Percentiles rank a stretch among this genome's conserved stretches.
phyloP scores from a whole-genome alignment of 2,888 invertebrate species.

The Spisula subtruncata region DNA sequence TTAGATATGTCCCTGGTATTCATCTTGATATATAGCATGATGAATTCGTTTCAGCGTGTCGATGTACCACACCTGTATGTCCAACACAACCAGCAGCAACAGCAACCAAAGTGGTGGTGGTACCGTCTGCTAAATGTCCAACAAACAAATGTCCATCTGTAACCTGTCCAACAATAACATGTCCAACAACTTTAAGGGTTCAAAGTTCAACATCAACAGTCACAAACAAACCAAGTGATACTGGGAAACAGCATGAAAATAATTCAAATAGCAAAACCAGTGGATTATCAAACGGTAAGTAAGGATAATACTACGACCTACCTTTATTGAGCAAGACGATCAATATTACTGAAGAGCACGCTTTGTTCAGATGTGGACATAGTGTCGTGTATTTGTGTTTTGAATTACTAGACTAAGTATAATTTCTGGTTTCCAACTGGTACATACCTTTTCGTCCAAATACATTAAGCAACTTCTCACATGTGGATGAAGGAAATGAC shows the following conservation, averaged over 20 bases:
- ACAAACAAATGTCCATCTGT: background rate
- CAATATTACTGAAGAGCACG: no score
- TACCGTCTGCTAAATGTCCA: background rate
- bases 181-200: background rate
- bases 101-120: background rate
- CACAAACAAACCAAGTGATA: slow-evolving; percentile 1
- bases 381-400: no score
- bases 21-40: no score
- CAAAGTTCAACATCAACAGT: slow-evolving; percentile 12
- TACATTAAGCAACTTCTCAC: no score
- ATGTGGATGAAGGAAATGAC: no score
- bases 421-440: no score
- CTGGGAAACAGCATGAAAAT: background rate
- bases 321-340: no score
- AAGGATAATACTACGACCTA: no score
- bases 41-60: slow-evolving; percentile 39
- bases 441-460: no score
- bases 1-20: no score
- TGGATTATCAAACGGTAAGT: slow-evolving; percentile 5
- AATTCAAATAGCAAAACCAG: background rate
- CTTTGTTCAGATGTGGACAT: no score
- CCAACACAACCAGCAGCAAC: background rate
- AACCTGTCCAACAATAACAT: background rate
- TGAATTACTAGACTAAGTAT: no score
- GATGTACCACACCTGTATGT: background rate